Percentiles rank a stretch among this genome's conserved stretches.
These are phyloP conservation scores for Kryptopterus vitreolus DNA, from an alignment of 2,797 vertebrate species.

Conservation along the genomic window DNA sequence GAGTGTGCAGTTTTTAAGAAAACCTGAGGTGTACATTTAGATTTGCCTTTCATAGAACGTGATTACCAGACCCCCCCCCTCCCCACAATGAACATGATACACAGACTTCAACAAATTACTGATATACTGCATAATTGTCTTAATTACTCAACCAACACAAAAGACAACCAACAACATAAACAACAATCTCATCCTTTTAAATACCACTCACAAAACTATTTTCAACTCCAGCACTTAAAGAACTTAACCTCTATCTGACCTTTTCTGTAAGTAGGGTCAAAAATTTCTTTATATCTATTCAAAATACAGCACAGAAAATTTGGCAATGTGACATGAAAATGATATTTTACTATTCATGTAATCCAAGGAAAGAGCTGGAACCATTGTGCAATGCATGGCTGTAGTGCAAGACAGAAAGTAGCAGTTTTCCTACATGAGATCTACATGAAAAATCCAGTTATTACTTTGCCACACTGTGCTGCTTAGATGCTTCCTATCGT, in stretches of 20 bases:
- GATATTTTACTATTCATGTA: constrained; percentile 1
- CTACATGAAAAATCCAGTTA: constrained; percentile 52
- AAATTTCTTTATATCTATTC: background rate
- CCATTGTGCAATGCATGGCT: constrained; percentile 20
- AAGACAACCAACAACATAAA: constrained; percentile 11
- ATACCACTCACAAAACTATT: background rate
- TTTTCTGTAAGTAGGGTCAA: constrained; percentile 8
- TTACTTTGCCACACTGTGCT: constrained; percentile 46
- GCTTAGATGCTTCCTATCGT: constrained; percentile 40
- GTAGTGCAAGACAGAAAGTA: constrained; percentile 29
- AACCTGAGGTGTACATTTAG: constrained; percentile 51
- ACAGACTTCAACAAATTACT: constrained; percentile 10
- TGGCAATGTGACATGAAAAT: constrained; percentile 29
- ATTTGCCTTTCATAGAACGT: constrained; percentile 52
- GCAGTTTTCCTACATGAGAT: constrained; percentile 32
- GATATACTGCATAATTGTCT: constrained; percentile 32
- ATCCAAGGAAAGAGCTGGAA: constrained; percentile 21
- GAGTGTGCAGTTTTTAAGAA: constrained; percentile 36
- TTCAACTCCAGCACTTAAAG: constrained; percentile 20
- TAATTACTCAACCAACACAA: constrained; percentile 25
- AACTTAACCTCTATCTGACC: background rate
- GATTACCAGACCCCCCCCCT: constrained; percentile 41
- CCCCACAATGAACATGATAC: constrained; percentile 71
- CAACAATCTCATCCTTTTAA: constrained; percentile 10
- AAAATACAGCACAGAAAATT: constrained; percentile 38